phyloP scores from a whole-genome alignment of 1,140 invertebrate species.

The Brachionus asplanchnoidis region DNA sequence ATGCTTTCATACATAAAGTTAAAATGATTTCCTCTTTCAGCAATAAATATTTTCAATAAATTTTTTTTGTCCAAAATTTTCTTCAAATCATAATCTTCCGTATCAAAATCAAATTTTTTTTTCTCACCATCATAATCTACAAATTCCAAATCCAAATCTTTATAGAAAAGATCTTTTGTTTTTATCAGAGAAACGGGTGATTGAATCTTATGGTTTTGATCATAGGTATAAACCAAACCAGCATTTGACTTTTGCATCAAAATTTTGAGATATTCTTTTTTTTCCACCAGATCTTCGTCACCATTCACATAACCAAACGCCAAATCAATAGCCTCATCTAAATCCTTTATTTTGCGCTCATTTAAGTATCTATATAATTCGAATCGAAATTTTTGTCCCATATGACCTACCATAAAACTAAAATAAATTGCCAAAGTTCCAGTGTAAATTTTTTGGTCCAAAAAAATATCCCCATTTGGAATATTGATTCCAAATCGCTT shows the following conservation, averaged over 20 bases:
- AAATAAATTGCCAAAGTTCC: conserved; percentile 26
- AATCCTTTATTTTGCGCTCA: background rate
- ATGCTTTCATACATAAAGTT: conserved; percentile 1
- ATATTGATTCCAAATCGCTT: conserved; percentile 8
- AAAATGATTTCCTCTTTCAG: conserved; percentile 17
- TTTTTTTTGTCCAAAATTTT: background rate
- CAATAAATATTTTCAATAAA: background rate
- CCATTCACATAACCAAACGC: conserved; percentile 9
- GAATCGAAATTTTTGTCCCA: background rate
- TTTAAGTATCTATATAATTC: conserved; percentile 8
- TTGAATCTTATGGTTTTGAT: background rate
- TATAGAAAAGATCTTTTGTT: background rate
- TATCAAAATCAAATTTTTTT: background rate
- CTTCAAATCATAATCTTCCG: conserved; percentile 1
- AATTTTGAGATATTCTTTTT: background rate
- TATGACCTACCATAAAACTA: background rate
- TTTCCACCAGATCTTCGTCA: background rate
- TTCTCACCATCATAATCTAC: background rate
- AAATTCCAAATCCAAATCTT: conserved; percentile 9
- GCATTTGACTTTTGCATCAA: conserved; percentile 24
- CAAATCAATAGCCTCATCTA: background rate
- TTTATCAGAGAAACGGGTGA: background rate
- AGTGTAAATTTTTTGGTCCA: background rate
- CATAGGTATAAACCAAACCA: background rate
- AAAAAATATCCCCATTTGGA: background rate